Conservation (phyloP, 2,113 vertebrate genomes). For the Apaloderma vittatum region DNA sequence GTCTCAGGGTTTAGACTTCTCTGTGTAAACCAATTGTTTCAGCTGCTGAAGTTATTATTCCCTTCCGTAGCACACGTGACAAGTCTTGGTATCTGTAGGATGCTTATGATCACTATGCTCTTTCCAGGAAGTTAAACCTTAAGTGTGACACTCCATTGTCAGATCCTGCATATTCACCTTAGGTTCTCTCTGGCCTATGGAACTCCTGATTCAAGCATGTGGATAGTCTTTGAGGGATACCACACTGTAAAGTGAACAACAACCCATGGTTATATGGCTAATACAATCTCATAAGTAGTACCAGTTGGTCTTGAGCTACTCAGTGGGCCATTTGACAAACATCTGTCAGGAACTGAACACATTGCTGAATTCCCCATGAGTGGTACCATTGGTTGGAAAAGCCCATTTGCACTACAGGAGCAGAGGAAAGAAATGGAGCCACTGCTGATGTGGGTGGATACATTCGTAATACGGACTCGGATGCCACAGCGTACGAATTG, state of each 20-base stretch:
- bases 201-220: background rate
- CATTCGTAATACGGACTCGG: background rate
- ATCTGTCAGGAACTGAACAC: background rate
- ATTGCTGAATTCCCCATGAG: background rate
- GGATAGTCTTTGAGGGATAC: background rate
- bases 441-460: background rate
- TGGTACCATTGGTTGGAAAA: background rate
- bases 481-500: background rate
- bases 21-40: background rate
- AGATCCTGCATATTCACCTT: background rate
- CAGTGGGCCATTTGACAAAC: background rate
- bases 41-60: background rate
- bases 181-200: fast-evolving
- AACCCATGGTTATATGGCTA: background rate
- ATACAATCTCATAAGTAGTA: background rate
- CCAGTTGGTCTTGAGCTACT: background rate
- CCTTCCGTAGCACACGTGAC: background rate
- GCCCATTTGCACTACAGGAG: background rate
- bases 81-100: background rate
- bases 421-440: background rate
- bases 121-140: background rate
- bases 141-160: background rate
- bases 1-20: background rate
- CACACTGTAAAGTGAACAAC: background rate
- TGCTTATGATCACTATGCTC: background rate